Percentiles rank a stretch among this genome's conserved stretches.
Evolutionary conservation across 2,888 invertebrate species (phyloP).

Genomic region (Uropetala carovei): DNA sequence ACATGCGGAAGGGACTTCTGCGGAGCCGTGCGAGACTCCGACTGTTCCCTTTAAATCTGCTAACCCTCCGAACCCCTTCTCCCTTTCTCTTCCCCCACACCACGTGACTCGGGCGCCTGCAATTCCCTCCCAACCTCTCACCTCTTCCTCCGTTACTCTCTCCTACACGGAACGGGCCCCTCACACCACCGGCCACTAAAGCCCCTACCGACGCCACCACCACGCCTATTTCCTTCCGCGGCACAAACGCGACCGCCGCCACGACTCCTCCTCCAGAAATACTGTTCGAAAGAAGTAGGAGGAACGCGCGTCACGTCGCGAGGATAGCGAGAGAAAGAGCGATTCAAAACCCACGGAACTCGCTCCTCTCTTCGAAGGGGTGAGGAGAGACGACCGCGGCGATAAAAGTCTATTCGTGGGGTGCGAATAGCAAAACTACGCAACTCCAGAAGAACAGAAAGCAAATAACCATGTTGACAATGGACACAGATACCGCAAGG

Average conservation of each 20-base stretch:
- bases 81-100: not conserved
- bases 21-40: conserved; percentile 28
- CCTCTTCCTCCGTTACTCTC: not conserved
- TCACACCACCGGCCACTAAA: not conserved
- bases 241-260: not conserved
- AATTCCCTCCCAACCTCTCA: not conserved
- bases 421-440: not conserved
- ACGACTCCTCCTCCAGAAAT: conserved; percentile 25
- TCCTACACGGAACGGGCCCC: conserved; percentile 18
- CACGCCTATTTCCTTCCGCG: conserved; percentile 23
- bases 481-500: not conserved
- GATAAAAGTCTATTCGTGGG: not conserved
- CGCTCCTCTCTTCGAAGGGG: not conserved
- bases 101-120: conserved; percentile 45
- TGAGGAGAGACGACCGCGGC: not conserved
- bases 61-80: not conserved
- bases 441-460: not conserved
- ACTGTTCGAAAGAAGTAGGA: not conserved
- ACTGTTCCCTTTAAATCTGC: conserved; percentile 13
- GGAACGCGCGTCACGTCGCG: too few species aligned
- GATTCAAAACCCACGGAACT: too few species aligned
- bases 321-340: too few species aligned
- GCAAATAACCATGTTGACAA: not conserved
- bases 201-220: conserved; percentile 10
- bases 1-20: not conserved